Evolutionary conservation across 2,113 vertebrate genomes (phyloP).

Genomic region (Corythornis madagascariensis): DNA sequence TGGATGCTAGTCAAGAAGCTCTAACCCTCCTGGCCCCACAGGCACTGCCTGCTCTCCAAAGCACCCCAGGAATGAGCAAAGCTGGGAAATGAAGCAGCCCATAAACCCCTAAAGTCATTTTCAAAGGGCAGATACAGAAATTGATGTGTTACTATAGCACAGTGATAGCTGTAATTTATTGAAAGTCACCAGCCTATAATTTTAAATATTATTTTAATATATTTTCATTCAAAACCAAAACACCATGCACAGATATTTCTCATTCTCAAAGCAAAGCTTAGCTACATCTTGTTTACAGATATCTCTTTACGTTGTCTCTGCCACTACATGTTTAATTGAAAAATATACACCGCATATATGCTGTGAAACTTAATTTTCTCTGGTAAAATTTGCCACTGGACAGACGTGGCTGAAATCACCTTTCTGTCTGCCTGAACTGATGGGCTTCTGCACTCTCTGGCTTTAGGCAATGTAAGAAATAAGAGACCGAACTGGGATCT

Average conservation of each 20-base stretch:
- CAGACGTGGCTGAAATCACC: neutral
- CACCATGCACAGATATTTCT: fast-evolving
- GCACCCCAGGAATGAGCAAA: neutral
- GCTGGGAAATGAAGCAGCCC: neutral
- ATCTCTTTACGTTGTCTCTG: neutral
- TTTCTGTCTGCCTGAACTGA: neutral
- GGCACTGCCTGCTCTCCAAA: neutral
- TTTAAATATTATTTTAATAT: neutral
- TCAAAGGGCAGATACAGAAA: neutral
- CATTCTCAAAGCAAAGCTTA: neutral
- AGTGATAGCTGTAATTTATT: neutral
- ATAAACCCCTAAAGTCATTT: neutral
- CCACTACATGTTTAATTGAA: neutral
- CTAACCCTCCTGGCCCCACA: neutral
- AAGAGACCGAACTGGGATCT: neutral
- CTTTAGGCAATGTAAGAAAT: neutral
- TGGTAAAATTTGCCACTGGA: neutral
- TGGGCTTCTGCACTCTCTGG: neutral
- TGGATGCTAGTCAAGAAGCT: neutral
- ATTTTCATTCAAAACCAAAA: neutral
- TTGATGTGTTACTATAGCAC: neutral
- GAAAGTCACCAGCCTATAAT: neutral
- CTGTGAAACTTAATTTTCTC: neutral
- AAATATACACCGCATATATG: neutral
- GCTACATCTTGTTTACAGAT: fast-evolving